Base-by-base conservation (phyloP, 1,140 invertebrate species). In the Pseudomyrmex pallidus region DNA sequence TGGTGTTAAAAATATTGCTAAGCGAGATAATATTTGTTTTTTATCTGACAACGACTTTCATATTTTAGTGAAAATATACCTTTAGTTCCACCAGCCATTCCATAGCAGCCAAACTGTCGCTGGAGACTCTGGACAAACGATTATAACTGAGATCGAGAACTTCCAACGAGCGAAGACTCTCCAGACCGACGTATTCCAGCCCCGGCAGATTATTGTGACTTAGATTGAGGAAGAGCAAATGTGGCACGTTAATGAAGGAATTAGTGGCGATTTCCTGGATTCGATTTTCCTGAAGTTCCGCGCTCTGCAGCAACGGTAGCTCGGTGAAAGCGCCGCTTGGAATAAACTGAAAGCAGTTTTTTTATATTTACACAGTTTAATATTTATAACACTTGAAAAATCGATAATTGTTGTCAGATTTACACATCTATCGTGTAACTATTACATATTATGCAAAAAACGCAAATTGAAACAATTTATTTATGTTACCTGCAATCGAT, bases 71-170 rank as follows among this genome's bases (percentile, higher is more conserved):
- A 63, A n/a, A 15, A 25, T 48, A 62, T 56, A 96, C 95, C 94
- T 97, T 97, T 1, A 98, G 92, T 91, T 98, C 97, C 0, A 98
- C 97, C 12, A 98, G 94, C 96, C 97, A 98, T 91, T 98, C 97
- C 94, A 98, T 96, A 44, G 95, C 92, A 22, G 95, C 95, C 5
- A 96, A 94, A 92, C 95, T 96, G 15, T 95, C 95, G 57, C 94
- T 95, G 13, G 96, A 95, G 0, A 98, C 95, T 86, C 95, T 95
- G 1, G 95, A 95, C n/a, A 98, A 93, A 64, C 95, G 95, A 92
- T 98, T 98, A 87, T 96, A 95, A 92, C 96, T 97, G 54, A 97
- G 92, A 92, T 98, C 97, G 44, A 98, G 92, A 8, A 98, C 96
- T 92, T 98, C 97, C n/a, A 98, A 92, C 9, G 97, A 97, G 35